phyloP scores from a whole-genome alignment of 2,797 vertebrate species.

The Melanotaenia boesemani region DNA sequence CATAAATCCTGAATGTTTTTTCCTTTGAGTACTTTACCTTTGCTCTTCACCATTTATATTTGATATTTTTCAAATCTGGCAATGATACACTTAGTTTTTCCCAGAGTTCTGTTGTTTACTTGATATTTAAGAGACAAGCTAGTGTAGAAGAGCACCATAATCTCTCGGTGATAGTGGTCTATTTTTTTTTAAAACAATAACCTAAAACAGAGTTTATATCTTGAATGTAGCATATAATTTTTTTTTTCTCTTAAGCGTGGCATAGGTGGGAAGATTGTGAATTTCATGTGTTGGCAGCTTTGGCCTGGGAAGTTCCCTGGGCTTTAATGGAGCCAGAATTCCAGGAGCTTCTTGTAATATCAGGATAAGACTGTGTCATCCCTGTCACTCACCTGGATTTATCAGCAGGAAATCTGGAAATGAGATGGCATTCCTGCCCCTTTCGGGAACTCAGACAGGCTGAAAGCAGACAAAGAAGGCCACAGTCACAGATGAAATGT shows the following conservation, averaged over 20 bases:
- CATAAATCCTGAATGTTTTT: too few relatives aligned
- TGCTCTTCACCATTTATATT: too few relatives aligned
- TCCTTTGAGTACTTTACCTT: too few relatives aligned
- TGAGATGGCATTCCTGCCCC: conserved; percentile 73
- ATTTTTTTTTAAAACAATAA: conserved; percentile 16
- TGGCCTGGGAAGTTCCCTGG: conserved; percentile 54
- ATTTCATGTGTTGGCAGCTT: conserved; percentile 59
- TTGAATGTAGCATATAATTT: conserved; percentile 15
- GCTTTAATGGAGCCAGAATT: conserved; percentile 77
- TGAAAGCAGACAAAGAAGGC: conserved; percentile 68
- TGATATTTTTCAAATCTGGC: too few relatives aligned
- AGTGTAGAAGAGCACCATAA: background rate
- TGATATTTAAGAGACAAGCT: conserved; percentile 7
- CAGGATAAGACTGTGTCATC: conserved; percentile 77
- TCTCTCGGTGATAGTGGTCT: conserved; percentile 41
- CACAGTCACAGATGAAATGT: conserved; percentile 64
- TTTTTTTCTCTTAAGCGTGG: conserved; percentile 17
- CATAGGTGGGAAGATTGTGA: conserved; percentile 42
- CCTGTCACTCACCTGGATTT: conserved; percentile 85
- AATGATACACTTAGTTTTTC: too few relatives aligned
- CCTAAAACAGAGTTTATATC: conserved; percentile 11
- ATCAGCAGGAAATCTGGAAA: conserved; percentile 85
- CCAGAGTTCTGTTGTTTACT: too few relatives aligned
- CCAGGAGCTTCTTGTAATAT: conserved; percentile 77
- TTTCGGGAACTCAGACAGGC: conserved; percentile 40